Percentiles rank a stretch among this genome's conserved stretches.
phyloP scores from a whole-genome alignment of 2,888 invertebrate genomes.

The Acanthococcus lagerstroemiae region DNA sequence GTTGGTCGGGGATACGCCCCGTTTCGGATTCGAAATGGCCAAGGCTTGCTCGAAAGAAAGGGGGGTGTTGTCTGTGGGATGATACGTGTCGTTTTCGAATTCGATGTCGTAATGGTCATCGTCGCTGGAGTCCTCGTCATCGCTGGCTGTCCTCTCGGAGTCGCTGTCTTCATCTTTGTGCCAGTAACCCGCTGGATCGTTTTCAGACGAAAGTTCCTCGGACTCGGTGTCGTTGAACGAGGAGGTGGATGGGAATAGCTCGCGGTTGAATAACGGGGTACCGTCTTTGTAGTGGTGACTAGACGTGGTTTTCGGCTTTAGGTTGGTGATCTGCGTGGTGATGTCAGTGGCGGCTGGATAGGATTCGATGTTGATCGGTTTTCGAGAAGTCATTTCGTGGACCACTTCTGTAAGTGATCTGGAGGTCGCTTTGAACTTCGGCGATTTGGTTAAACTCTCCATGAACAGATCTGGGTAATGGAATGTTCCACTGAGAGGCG shows the following conservation, averaged over 20 bases:
- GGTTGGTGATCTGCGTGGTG: conserved; percentile 3
- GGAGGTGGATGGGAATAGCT: neutral
- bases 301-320: neutral
- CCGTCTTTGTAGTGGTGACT: neutral
- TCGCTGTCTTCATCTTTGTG: conserved; percentile 2
- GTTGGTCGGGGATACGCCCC: conserved; percentile 7
- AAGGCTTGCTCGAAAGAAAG: conserved; percentile 19
- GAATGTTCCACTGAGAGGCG: conserved; percentile 21
- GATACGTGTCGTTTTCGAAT: conserved; percentile 16
- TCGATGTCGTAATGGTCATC: conserved; percentile 8
- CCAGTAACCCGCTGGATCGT: neutral
- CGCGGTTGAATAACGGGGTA: too few relatives aligned
- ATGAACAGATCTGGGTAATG: conserved; percentile 24
- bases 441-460: conserved; percentile 23
- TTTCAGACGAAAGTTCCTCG: neutral
- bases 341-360: neutral
- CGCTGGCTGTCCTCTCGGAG: neutral
- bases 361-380: conserved; percentile 3
- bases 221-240: neutral
- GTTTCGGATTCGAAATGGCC: conserved; percentile 16
- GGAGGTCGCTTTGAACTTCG: conserved; percentile 22
- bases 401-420: conserved; percentile 6
- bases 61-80: neutral
- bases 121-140: conserved; percentile 4
- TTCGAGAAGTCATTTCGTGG: neutral